Evolutionary conservation across 2,888 invertebrate species (phyloP).

Genomic region (Andrena minutula): DNA sequence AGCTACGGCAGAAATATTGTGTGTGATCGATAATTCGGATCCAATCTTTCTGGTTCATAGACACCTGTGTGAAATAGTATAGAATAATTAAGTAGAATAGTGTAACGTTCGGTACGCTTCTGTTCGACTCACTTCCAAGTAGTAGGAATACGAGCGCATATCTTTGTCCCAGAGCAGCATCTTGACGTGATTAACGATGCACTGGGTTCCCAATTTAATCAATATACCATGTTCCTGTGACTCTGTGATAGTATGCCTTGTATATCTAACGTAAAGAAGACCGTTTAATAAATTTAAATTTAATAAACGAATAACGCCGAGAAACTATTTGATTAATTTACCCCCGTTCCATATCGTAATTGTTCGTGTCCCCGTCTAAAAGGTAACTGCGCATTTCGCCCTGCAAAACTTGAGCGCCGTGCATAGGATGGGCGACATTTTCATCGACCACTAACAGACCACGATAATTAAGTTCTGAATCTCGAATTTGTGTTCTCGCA

Average conservation of each 20-base stretch:
- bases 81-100: slow-evolving; percentile 29
- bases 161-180: slow-evolving; percentile 98
- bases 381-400: slow-evolving; percentile 96
- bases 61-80: slow-evolving; percentile 86
- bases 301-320: not conserved
- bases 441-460: slow-evolving; percentile 95
- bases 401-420: slow-evolving; percentile 94
- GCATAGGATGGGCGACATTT: slow-evolving; percentile 94
- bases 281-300: too few species aligned
- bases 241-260: slow-evolving; percentile 94
- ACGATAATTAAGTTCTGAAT: slow-evolving; percentile 93
- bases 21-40: slow-evolving; percentile 96
- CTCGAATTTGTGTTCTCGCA: slow-evolving; percentile 92
- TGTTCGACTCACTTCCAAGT: slow-evolving; percentile 88
- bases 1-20: slow-evolving; percentile 96
- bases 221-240: slow-evolving; percentile 92
- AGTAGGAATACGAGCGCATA: slow-evolving; percentile 94
- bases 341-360: slow-evolving; percentile 97
- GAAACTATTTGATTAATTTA: slow-evolving; percentile 81
- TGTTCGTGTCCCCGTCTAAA: slow-evolving; percentile 94
- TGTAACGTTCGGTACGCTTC: not conserved
- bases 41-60: slow-evolving; percentile 98
- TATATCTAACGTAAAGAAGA: slow-evolving; percentile 87
- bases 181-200: slow-evolving; percentile 96
- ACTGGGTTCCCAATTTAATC: slow-evolving; percentile 92